Evolutionary conservation across 2,113 vertebrate genomes (phyloP).

Genomic region (Bostrychus sinensis): DNA sequence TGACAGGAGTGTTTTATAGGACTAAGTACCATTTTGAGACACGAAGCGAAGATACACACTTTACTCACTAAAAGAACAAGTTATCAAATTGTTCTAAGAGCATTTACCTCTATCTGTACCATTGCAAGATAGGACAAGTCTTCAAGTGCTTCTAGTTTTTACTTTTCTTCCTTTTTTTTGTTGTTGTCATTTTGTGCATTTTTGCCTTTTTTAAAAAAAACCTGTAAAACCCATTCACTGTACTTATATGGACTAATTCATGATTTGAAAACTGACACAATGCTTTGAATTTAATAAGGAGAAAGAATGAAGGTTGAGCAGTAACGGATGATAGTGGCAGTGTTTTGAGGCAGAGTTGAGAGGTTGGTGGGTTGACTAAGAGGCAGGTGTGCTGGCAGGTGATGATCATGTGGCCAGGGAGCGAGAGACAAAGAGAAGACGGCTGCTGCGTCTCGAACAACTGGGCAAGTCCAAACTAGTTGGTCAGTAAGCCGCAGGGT

Average conservation of each 20-base stretch:
- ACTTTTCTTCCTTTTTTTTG: too few species aligned
- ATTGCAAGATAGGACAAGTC: too few species aligned
- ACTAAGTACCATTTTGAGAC: too few species aligned
- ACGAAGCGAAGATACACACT: too few species aligned
- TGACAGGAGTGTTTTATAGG: too few species aligned
- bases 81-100: too few species aligned
- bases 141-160: too few species aligned
- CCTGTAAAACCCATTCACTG: too few species aligned
- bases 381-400: slow-evolving; percentile 49
- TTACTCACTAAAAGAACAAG: too few species aligned
- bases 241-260: background rate
- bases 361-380: slow-evolving; percentile 46
- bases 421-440: slow-evolving; percentile 31
- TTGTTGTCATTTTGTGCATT: too few species aligned
- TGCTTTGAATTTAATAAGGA: background rate
- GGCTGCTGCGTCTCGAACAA: slow-evolving; percentile 6
- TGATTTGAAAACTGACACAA: background rate
- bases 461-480: background rate
- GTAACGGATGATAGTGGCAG: slow-evolving; percentile 16
- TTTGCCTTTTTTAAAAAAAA: too few species aligned
- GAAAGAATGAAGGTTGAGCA: slow-evolving; percentile 10
- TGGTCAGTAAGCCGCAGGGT: background rate
- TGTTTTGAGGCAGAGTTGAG: slow-evolving; percentile 2
- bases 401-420: slow-evolving; percentile 22
- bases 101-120: too few species aligned